Evolutionary conservation across 2,888 invertebrate species (phyloP).

Genomic region (Platynereis dumerilii): DNA sequence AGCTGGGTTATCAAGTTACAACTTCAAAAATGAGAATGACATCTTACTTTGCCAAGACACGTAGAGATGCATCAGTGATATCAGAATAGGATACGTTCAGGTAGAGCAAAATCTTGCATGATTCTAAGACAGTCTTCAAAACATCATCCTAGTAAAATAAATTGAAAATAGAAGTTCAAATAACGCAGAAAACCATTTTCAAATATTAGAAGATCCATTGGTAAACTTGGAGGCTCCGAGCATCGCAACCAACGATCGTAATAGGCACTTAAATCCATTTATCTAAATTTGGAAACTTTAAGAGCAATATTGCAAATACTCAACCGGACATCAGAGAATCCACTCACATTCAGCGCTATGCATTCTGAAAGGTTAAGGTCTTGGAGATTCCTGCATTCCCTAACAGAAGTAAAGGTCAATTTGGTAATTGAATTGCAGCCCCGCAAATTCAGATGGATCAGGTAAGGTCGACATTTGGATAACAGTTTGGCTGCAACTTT

Average conservation of each 20-base stretch:
- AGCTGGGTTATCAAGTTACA: neutral
- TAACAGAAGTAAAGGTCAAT: constrained; percentile 52
- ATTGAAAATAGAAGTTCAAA: neutral
- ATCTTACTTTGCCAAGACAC: constrained; percentile 57
- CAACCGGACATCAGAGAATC: too few relatives aligned
- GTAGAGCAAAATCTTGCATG: constrained; percentile 61
- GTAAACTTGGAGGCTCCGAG: too few relatives aligned
- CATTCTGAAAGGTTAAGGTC: constrained; percentile 63
- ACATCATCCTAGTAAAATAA: constrained; percentile 56
- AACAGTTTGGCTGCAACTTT: constrained; percentile 53
- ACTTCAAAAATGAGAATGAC: neutral
- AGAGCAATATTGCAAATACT: too few relatives aligned
- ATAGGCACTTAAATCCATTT: too few relatives aligned
- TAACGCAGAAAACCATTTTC: neutral
- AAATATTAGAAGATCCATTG: too few relatives aligned
- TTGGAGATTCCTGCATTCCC: constrained; percentile 62
- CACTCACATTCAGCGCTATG: constrained; percentile 56
- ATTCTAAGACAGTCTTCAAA: constrained; percentile 53
- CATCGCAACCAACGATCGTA: too few relatives aligned
- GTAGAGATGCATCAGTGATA: constrained; percentile 58
- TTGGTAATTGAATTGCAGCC: constrained; percentile 48
- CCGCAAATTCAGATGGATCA: constrained; percentile 61
- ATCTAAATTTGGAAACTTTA: too few relatives aligned
- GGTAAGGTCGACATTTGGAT: constrained; percentile 59
- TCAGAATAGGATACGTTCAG: constrained; percentile 60